These are phyloP conservation scores for Pygocentrus nattereri DNA, from an alignment of 2,797 vertebrate species.

Conservation along the genomic window DNA sequence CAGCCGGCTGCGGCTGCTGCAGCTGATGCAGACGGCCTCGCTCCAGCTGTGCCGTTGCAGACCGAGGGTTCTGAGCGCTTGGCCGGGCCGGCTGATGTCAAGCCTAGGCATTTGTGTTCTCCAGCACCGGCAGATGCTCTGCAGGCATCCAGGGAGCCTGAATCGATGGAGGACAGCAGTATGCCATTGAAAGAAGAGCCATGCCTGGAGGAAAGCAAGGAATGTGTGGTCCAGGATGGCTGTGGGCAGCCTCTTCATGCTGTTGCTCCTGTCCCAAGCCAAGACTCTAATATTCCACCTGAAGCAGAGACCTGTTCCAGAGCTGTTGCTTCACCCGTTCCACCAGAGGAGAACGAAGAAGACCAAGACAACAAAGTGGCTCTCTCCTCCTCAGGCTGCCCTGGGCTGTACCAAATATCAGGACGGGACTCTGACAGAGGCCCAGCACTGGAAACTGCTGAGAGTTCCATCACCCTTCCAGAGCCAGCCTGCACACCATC, in stretches of 20 bases:
- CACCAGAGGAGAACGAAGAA: constrained; percentile 50
- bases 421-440: constrained; percentile 70
- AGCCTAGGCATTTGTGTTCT: constrained; percentile 82
- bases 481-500: constrained; percentile 57
- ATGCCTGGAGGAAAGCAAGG: constrained; percentile 75
- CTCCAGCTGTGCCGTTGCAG: constrained; percentile 77
- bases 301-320: constrained; percentile 20
- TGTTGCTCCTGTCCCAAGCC: constrained; percentile 52
- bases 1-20: constrained; percentile 79
- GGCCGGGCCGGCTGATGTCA: constrained; percentile 81
- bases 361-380: constrained; percentile 70
- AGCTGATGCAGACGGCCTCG: constrained; percentile 81
- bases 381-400: constrained; percentile 72
- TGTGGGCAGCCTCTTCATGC: constrained; percentile 68
- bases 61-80: constrained; percentile 77
- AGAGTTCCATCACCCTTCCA: constrained; percentile 64
- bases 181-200: constrained; percentile 84
- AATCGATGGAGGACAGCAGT: constrained; percentile 70
- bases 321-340: constrained; percentile 51
- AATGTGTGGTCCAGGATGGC: constrained; percentile 67
- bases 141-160: constrained; percentile 65
- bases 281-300: constrained; percentile 52
- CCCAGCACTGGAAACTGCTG: constrained; percentile 64
- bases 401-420: constrained; percentile 71
- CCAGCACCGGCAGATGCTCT: constrained; percentile 78